phyloP scores from a whole-genome alignment of 2,888 invertebrate genomes.

The Harpalus rubripes region DNA sequence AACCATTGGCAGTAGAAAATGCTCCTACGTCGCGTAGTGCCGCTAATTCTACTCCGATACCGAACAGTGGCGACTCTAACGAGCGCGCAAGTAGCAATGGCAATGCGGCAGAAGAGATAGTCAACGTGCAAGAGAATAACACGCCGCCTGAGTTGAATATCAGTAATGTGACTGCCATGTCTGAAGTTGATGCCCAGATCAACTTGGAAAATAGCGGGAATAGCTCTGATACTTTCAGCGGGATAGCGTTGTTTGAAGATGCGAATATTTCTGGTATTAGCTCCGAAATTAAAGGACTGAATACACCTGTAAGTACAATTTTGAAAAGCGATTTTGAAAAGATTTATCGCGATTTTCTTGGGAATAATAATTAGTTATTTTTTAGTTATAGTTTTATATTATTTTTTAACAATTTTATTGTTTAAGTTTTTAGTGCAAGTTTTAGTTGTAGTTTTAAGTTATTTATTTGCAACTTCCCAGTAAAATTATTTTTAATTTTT shows the following conservation, averaged over 20 bases:
- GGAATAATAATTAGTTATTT: too few species aligned
- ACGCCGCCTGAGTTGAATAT: slow-evolving; percentile 15
- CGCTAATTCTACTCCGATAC: slow-evolving; percentile 22
- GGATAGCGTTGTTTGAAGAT: slow-evolving; percentile 48
- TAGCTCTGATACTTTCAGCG: slow-evolving; percentile 43
- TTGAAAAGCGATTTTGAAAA: neutral
- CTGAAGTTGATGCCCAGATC: slow-evolving; percentile 41
- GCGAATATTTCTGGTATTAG: slow-evolving; percentile 40
- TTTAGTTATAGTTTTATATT: too few species aligned
- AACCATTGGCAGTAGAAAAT: neutral
- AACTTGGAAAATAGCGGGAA: slow-evolving; percentile 28
- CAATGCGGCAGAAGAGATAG: slow-evolving; percentile 9
- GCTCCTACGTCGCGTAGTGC: neutral
- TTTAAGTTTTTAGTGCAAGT: too few species aligned
- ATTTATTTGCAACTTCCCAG: too few species aligned
- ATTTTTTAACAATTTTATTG: too few species aligned
- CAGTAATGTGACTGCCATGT: slow-evolving; percentile 23
- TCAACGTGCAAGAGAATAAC: slow-evolving; percentile 12
- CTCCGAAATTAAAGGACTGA: slow-evolving; percentile 48
- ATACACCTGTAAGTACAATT: slow-evolving; percentile 9
- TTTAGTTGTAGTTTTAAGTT: too few species aligned
- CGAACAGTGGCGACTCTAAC: neutral
- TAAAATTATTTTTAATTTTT: too few species aligned
- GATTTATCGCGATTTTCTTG: neutral
- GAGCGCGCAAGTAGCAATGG: slow-evolving; percentile 5